Evolutionary conservation across 2,113 vertebrate genomes (phyloP), one percentile per base, ranked within the genome.

Genomic region (Coptodon bakossiorum): DNA sequence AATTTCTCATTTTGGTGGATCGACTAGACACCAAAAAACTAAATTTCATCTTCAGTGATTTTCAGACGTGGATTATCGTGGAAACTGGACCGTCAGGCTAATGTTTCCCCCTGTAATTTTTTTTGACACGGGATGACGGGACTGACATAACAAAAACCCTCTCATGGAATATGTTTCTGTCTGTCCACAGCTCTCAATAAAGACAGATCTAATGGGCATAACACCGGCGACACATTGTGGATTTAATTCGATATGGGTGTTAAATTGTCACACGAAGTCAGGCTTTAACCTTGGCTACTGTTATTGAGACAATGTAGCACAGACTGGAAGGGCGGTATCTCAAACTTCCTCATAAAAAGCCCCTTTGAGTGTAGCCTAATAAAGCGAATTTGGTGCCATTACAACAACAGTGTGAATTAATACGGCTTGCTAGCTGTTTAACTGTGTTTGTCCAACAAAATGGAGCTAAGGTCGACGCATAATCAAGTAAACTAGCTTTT

Each of bases 1-100:
- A 91, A 91, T 94, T 87, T 94, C 27, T 83, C 83, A 80, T 85
- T 86, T 91, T 92, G 93, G 92, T 94, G 94, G 94, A 93, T 89
- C 86, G 84, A 81, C 91, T 66, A 89, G 53, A 94, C 84, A 89
- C 91, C 87, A 84, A 93, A 66, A 61, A 94, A 85, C 87, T 68
- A 91, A 92, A 91, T 84, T 16, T 90, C 80, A 52, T 89, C 92
- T 50, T 90, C 91, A 61, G 89, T 91, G 86, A 86, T 90, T 90
- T 83, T 88, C 84, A 83, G 12, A 80, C 36, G 31, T 93, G 95
- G 95, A 95, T 95, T 95, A 93, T 93, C 92, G 89, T 93, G 91
- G 94, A 90, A 90, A 81, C 84, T 81, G 93, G 92, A 95, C 59
- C 83, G 84, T 45, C 84, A 87, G 63, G 71, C 91, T 90, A 40